Evolutionary conservation across 2,888 invertebrate species (phyloP), one percentile per base, ranked within the genome.

Genomic region (Polydrusus tereticollis): DNA sequence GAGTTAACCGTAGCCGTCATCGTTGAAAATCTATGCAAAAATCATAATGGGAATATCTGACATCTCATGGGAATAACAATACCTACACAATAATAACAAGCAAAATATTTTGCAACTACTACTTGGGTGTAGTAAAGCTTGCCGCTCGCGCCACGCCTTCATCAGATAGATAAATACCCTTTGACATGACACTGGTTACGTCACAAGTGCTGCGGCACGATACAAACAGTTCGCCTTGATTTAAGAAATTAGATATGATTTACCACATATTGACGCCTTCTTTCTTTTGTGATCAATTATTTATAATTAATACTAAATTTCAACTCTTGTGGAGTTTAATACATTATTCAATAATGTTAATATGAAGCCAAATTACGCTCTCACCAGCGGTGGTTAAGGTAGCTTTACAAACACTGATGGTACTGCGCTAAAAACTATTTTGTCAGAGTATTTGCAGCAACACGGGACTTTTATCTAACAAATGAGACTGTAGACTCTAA

Each of bases 121-220:
- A 75, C 73, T 64, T 80, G 80, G 81, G 82, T 80, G 80, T 80
- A 78, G 80, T 80, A 77, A 74, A 72, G 76, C 41, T 26, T 67
- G 67, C 66, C 72, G 77, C 78, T 77, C 76, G 75, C 77, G 78
- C 79, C 83, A 79, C 83, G 80, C 83, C 83, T 81, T 72, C 75
- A 79, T 80, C 79, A 77, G 74, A 77, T 71, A 79, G 77, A 80
- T 81, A 80, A 82, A 82, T 83, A 82, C 82, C 82, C 83, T 82
- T 80, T 81, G 81, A 82, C 82, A 82, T 81, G 81, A 77, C 75
- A 75, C 75, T 41, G 26, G 55, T 72, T 72, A 52, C 71, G 71
- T 72, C 67, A 72, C 50, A 72, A 64, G 47, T 45, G 45, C 50
- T 47, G 45, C 64, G 64, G 64, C 52, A 65, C 26, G 14, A 50